Percentiles rank a stretch among this genome's conserved stretches.
phyloP scores from a whole-genome alignment of 1,140 invertebrate genomes.

The Drosophila paulistorum region DNA sequence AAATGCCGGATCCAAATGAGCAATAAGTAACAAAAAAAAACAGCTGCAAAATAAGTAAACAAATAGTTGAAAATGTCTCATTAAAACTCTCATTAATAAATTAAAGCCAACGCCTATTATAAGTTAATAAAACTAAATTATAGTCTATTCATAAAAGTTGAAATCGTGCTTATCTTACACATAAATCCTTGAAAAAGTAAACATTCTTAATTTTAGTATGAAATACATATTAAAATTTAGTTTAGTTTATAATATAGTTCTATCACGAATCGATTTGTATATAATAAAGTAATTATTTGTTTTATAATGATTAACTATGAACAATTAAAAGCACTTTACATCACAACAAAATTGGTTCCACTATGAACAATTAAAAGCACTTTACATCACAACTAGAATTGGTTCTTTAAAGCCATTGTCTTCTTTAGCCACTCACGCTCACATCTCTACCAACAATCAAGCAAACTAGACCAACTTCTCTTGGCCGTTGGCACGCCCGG shows the following conservation, averaged over 20 bases:
- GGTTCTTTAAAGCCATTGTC: neutral
- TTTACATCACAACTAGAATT: neutral
- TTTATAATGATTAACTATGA: too few relatives aligned
- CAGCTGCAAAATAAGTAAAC: conserved; percentile 43
- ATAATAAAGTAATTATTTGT: too few relatives aligned
- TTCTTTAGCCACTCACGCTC: neutral
- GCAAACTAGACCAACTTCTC: conserved; percentile 3
- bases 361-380: neutral
- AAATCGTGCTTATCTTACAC: neutral
- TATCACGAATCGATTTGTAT: neutral
- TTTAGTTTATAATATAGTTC: neutral
- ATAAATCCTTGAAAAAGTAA: neutral
- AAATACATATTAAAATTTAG: neutral
- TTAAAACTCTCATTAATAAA: conserved; percentile 70
- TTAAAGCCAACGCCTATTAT: conserved; percentile 72
- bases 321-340: neutral
- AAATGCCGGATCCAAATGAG: conserved; percentile 50
- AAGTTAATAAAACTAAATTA: conserved; percentile 35
- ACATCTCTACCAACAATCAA: conserved; percentile 14
- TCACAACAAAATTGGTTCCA: neutral
- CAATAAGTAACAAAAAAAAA: neutral
- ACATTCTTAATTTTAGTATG: neutral
- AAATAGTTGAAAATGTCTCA: conserved; percentile 58
- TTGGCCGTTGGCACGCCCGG: conserved; percentile 52
- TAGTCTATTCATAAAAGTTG: neutral